phyloP scores from a whole-genome alignment of 2,113 vertebrate genomes.

The Ammodytes marinus region DNA sequence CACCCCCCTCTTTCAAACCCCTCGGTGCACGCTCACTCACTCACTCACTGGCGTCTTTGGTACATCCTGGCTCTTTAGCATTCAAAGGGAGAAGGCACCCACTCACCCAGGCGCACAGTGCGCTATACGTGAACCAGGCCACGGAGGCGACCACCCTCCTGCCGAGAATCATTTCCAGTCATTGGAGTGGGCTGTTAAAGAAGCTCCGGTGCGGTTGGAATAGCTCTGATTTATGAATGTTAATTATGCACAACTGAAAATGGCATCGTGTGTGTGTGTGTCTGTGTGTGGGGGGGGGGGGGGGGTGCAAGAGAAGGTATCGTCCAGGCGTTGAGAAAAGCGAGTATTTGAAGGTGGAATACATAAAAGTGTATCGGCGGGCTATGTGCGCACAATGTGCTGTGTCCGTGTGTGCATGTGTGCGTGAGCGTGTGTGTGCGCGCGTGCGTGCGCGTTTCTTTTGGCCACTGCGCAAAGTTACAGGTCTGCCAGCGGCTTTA shows the following conservation, averaged over 20 bases:
- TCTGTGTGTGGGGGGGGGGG: background rate
- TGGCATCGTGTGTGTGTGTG: conserved; percentile 8
- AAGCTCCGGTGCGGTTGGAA: conserved; percentile 11
- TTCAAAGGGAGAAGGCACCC: conserved; percentile 66
- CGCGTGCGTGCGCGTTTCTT: conserved; percentile 26
- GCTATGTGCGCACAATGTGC: conserved; percentile 17
- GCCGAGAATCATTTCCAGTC: conserved; percentile 28
- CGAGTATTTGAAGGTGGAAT: conserved; percentile 23
- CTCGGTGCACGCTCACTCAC: conserved; percentile 37
- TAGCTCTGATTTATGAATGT: conserved; percentile 27
- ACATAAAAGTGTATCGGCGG: conserved; percentile 36
- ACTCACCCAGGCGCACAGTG: conserved; percentile 64
- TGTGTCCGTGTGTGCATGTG: background rate
- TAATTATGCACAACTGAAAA: conserved; percentile 44
- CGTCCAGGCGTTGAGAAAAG: background rate
- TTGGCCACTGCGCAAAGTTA: conserved; percentile 84
- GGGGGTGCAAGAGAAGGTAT: background rate
- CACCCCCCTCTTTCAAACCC: background rate
- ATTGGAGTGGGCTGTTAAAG: background rate
- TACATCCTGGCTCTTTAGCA: conserved; percentile 76
- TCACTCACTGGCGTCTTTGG: conserved; percentile 52
- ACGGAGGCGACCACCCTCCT: conserved; percentile 19
- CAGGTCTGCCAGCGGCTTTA: conserved; percentile 64
- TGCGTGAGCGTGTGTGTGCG: background rate
- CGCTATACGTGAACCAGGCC: conserved; percentile 24